Evolutionary conservation across 2,888 invertebrate genomes (phyloP).

Genomic region (Tubulanus polymorphus): DNA sequence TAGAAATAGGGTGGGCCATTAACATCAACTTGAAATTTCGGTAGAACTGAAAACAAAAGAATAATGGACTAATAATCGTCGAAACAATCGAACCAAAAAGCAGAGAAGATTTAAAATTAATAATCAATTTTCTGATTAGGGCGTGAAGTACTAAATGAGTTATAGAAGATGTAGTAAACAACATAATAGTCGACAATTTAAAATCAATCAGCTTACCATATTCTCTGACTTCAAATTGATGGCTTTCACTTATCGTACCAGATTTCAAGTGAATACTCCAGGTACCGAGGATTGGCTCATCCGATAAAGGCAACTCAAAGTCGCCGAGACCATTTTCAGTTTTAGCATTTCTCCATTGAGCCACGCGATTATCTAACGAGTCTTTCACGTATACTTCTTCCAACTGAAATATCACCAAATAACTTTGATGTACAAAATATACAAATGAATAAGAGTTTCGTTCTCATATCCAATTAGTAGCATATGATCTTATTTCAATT

Average conservation of each 20-base stretch:
- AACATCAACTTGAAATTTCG: constrained; percentile 86
- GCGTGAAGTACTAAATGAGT: neutral
- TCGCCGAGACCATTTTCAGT: constrained; percentile 29
- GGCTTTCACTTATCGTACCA: constrained; percentile 10
- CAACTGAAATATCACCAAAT: constrained; percentile 24
- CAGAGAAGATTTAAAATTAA: too few relatives aligned
- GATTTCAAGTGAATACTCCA: constrained; percentile 30
- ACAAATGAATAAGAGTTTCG: too few relatives aligned
- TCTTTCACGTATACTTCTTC: constrained; percentile 28
- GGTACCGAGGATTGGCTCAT: constrained; percentile 32
- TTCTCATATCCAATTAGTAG: too few relatives aligned
- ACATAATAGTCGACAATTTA: neutral
- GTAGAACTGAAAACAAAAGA: constrained; percentile 62
- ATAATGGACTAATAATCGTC: neutral
- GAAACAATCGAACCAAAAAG: neutral
- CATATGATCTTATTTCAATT: too few relatives aligned
- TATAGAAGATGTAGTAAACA: neutral
- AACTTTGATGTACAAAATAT: neutral
- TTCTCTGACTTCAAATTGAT: constrained; percentile 36
- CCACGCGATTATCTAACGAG: constrained; percentile 29
- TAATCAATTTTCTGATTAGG: too few relatives aligned
- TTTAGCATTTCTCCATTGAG: constrained; percentile 32
- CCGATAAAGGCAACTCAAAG: constrained; percentile 33
- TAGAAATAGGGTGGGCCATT: constrained; percentile 62
- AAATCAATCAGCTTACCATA: constrained; percentile 29